phyloP scores from a whole-genome alignment of 2,797 vertebrate genomes.

The Lepilemur ruficaudatus region DNA sequence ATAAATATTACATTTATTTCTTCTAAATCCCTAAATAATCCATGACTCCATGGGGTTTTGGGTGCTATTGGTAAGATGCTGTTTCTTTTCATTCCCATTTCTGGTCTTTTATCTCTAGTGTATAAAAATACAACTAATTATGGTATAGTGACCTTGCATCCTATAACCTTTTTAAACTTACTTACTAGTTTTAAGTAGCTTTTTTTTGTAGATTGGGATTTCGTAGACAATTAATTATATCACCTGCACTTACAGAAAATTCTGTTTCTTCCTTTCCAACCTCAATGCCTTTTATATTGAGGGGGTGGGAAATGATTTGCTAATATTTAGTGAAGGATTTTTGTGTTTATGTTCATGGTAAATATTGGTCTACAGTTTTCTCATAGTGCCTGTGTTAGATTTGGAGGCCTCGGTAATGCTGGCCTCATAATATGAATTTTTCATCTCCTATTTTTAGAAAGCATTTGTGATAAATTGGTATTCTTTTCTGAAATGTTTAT shows the following conservation, averaged over 20 bases:
- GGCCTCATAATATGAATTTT: neutral
- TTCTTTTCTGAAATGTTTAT: neutral
- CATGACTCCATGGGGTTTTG: neutral
- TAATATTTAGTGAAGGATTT: neutral
- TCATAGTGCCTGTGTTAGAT: neutral
- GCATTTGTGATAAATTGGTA: neutral
- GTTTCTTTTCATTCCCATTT: neutral
- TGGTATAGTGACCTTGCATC: neutral
- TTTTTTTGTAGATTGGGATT: neutral
- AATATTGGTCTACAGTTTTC: neutral
- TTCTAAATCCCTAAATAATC: constrained; percentile 8
- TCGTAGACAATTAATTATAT: neutral
- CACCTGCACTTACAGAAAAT: neutral
- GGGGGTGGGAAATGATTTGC: neutral
- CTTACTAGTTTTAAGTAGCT: neutral
- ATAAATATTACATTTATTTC: neutral
- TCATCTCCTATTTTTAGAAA: neutral
- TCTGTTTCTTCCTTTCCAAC: neutral
- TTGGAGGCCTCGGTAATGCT: neutral
- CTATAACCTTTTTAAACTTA: neutral
- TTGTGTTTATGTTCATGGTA: neutral
- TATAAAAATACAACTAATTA: neutral
- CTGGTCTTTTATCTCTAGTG: neutral
- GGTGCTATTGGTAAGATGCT: neutral
- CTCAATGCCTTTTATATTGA: neutral